A percentile compares a stretch with the other conserved stretches of the same genome.
phyloP scores from a whole-genome alignment of 2,888 invertebrate species.

The Dicyrtomina minuta region DNA sequence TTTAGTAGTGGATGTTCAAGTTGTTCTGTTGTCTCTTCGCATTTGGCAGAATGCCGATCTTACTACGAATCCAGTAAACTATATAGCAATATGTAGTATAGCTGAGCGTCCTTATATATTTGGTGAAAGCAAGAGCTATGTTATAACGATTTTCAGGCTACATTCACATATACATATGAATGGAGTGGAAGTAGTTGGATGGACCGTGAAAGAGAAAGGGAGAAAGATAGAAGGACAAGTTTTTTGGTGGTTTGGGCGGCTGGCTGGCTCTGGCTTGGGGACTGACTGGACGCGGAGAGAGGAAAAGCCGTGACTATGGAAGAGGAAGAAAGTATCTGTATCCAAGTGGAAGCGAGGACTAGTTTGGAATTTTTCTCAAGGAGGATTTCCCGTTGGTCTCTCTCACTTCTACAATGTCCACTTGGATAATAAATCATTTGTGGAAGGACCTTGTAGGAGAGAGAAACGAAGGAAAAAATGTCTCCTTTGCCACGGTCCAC shows the following conservation, averaged over 20 bases:
- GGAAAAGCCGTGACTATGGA: not conserved
- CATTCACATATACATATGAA: too few relatives aligned
- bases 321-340: slow-evolving; percentile 15
- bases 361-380: slow-evolving; percentile 37
- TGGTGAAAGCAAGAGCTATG: too few relatives aligned
- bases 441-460: slow-evolving; percentile 35
- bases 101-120: too few relatives aligned
- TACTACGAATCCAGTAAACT: not conserved
- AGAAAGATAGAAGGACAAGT: slow-evolving; percentile 2
- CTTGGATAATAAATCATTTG: slow-evolving; percentile 49
- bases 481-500: slow-evolving; percentile 47
- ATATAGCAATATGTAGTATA: too few relatives aligned
- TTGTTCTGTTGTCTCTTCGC: slow-evolving; percentile 23
- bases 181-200: too few relatives aligned
- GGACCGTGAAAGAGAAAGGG: not conserved
- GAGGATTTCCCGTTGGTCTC: slow-evolving; percentile 32
- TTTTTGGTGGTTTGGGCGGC: not conserved
- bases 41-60: slow-evolving; percentile 51
- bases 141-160: too few relatives aligned
- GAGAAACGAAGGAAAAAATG: slow-evolving; percentile 38
- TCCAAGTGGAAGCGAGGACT: slow-evolving; percentile 25
- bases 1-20: not conserved
- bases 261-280: not conserved
- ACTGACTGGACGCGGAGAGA: not conserved
- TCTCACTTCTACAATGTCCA: slow-evolving; percentile 32